Conservation (phyloP, 2,888 invertebrate species). For the Melieria omissa region DNA sequence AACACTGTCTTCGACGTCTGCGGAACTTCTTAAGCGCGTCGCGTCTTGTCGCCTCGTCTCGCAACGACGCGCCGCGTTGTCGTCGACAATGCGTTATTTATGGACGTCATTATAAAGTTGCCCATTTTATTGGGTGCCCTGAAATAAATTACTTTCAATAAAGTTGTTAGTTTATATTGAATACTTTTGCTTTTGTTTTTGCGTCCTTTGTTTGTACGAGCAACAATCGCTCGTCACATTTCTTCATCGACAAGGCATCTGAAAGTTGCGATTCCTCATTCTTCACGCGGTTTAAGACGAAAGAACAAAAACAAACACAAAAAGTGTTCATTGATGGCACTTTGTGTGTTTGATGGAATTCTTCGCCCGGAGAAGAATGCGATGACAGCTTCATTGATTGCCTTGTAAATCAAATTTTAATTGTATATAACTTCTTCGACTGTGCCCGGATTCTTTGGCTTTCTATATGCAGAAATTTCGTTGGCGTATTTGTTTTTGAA, state of each 20-base stretch:
- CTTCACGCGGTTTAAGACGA: too few species aligned
- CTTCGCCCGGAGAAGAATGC: too few species aligned
- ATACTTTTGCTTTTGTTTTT: background rate
- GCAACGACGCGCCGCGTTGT: background rate
- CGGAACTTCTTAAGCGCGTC: background rate
- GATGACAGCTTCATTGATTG: too few species aligned
- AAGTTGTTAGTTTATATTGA: constrained; percentile 66
- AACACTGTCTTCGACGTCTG: constrained; percentile 7
- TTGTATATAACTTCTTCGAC: too few species aligned
- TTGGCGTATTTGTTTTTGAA: too few species aligned
- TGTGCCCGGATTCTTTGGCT: too few species aligned
- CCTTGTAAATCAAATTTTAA: too few species aligned
- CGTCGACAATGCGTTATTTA: constrained; percentile 54
- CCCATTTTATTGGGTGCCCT: constrained; percentile 64
- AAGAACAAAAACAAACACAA: too few species aligned
- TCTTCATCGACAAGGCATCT: background rate
- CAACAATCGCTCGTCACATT: background rate
- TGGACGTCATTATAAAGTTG: constrained; percentile 64
- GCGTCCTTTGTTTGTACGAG: background rate
- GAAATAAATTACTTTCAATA: constrained; percentile 66
- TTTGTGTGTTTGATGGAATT: too few species aligned
- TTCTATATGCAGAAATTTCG: too few species aligned
- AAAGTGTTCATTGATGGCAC: too few species aligned
- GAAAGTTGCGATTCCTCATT: too few species aligned
- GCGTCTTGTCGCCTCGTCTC: background rate